Conservation (phyloP, 1,140 invertebrate genomes). For the Drepana arcuata region DNA sequence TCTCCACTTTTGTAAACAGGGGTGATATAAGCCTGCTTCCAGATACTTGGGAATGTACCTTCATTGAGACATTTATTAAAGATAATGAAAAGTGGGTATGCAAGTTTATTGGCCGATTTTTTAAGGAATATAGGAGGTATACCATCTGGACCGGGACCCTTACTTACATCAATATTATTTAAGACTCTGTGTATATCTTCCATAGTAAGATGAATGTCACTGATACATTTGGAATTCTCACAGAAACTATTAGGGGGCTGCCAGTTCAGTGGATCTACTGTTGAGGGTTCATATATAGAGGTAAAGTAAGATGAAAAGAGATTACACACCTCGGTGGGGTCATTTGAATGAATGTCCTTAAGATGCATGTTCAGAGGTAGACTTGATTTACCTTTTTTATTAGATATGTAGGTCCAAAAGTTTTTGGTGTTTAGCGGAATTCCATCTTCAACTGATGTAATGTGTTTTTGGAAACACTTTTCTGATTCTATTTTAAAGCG, state of each 20-base stretch:
- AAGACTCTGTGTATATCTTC: no score
- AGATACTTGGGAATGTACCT: slow-evolving; percentile 4
- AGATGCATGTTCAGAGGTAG: slow-evolving; percentile 2
- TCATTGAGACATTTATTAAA: slow-evolving; percentile 6
- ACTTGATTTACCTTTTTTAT: neutral
- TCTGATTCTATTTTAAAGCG: slow-evolving; percentile 4
- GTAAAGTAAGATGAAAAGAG: slow-evolving; percentile 6
- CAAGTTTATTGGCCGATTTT: neutral
- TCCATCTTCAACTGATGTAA: slow-evolving; percentile 1
- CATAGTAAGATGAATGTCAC: no score
- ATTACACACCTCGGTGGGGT: slow-evolving; percentile 2
- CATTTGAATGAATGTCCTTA: neutral
- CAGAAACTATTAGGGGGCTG: no score
- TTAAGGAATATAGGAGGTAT: no score
- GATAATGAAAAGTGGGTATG: slow-evolving; percentile 3
- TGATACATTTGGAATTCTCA: no score
- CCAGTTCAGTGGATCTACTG: no score
- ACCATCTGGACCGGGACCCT: no score
- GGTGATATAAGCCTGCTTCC: slow-evolving; percentile 5
- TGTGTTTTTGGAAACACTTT: neutral
- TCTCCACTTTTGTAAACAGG: slow-evolving; percentile 4
- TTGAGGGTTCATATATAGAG: slow-evolving; percentile 4
- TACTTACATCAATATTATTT: no score
- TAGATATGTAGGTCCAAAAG: slow-evolving; percentile 3
- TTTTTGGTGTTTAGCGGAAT: slow-evolving; percentile 4